Evolutionary conservation across 2,888 invertebrate species (phyloP).

Genomic region (Matsumyia berberina): DNA sequence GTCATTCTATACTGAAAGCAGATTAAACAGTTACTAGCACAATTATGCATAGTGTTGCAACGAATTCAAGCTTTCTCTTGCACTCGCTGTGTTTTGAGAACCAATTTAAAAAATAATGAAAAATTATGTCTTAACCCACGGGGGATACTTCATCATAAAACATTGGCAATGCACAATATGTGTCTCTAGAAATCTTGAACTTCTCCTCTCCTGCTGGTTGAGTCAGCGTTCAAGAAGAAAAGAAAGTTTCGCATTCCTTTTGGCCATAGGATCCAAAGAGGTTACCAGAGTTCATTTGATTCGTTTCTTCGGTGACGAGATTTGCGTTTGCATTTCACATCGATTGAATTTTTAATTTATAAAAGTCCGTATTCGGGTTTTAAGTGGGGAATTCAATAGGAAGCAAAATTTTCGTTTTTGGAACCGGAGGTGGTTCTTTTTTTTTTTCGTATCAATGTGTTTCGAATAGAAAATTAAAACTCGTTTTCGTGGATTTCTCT

Average conservation of each 20-base stretch:
- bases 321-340: slow-evolving; percentile 58
- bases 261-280: slow-evolving; percentile 26
- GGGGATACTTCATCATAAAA: not conserved
- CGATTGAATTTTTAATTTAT: slow-evolving; percentile 31
- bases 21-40: slow-evolving; percentile 45
- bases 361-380: slow-evolving; percentile 1
- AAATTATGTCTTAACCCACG: not conserved
- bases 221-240: slow-evolving; percentile 28
- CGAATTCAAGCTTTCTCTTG: slow-evolving; percentile 39
- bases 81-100: not conserved
- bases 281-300: slow-evolving; percentile 50
- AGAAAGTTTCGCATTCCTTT: slow-evolving; percentile 70
- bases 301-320: slow-evolving; percentile 22
- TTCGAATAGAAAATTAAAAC: slow-evolving; percentile 30
- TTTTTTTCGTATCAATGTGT: slow-evolving; percentile 15
- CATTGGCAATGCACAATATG: not conserved
- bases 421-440: slow-evolving; percentile 13
- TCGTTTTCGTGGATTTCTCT: slow-evolving; percentile 47
- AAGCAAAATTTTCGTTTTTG: slow-evolving; percentile 12
- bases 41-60: slow-evolving; percentile 26
- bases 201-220: not conserved
- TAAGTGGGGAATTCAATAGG: not conserved
- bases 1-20: slow-evolving; percentile 35
- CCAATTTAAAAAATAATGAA: not conserved
- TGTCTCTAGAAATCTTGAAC: slow-evolving; percentile 18